Conservation (phyloP, 2,113 vertebrate species). For the Odobenus rosmarus region DNA sequence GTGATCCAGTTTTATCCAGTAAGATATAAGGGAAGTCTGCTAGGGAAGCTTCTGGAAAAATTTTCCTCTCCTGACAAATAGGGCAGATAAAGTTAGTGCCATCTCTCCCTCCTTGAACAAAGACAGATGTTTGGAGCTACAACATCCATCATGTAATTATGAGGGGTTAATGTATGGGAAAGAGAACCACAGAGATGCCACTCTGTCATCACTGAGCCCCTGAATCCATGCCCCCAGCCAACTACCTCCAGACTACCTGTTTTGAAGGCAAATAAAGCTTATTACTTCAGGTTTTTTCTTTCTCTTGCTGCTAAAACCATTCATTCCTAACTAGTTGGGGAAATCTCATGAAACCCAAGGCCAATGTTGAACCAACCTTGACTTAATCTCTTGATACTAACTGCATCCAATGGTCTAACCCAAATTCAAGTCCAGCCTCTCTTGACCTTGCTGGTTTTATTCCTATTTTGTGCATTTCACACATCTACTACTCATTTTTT, state of each 20-base stretch:
- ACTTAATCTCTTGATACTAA: background rate
- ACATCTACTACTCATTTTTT: background rate
- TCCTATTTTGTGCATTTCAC: background rate
- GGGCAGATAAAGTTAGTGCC: background rate
- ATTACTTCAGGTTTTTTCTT: background rate
- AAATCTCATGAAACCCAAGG: background rate
- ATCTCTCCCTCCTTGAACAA: background rate
- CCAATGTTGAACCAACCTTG: background rate
- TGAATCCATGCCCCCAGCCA: background rate
- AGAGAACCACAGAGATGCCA: background rate
- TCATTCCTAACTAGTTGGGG: background rate
- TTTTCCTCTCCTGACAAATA: constrained; percentile 1
- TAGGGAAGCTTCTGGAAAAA: background rate
- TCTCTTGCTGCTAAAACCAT: background rate
- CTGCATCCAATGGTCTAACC: background rate
- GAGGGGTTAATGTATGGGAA: background rate
- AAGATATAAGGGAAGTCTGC: background rate
- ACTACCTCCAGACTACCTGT: background rate
- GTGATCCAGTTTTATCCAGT: background rate
- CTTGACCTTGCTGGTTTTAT: background rate
- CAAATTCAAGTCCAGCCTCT: background rate
- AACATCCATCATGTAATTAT: background rate
- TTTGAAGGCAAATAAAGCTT: background rate
- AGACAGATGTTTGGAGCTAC: background rate
- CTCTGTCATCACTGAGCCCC: background rate